These are phyloP conservation scores for Hyalella azteca DNA, from an alignment of 2,888 invertebrate genomes.

Conservation along the genomic window DNA sequence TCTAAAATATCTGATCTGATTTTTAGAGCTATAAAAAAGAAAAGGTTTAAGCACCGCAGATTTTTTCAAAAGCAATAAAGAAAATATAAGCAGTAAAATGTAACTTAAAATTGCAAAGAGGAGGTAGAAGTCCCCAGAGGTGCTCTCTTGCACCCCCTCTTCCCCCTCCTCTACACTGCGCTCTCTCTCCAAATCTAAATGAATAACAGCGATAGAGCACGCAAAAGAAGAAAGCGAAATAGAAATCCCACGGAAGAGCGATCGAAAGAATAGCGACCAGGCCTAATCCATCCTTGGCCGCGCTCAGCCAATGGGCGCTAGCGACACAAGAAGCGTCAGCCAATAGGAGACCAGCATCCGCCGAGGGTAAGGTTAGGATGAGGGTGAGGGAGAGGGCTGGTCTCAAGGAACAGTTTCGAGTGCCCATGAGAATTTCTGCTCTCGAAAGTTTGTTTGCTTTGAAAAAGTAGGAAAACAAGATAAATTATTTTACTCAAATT, in stretches of 20 bases:
- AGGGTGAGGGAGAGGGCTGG: background rate
- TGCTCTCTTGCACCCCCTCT: background rate
- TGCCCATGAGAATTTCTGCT: too few species aligned
- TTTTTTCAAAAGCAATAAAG: too few species aligned
- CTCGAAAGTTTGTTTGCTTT: too few species aligned
- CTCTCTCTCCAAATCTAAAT: constrained; percentile 18
- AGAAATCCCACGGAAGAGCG: constrained; percentile 32
- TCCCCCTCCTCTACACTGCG: background rate
- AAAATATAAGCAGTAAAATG: too few species aligned
- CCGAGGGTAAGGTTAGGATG: background rate
- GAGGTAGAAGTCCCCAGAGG: constrained; percentile 3
- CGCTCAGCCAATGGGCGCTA: constrained; percentile 25
- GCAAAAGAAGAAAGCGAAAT: constrained; percentile 31
- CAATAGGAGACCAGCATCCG: background rate
- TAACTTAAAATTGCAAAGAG: too few species aligned
- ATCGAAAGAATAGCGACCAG: constrained; percentile 33
- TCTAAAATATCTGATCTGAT: too few species aligned
- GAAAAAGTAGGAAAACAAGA: too few species aligned
- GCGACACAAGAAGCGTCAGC: constrained; percentile 1
- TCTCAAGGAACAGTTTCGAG: constrained; percentile 11
- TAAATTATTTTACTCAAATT: too few species aligned
- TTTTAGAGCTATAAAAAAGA: too few species aligned
- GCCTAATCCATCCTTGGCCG: constrained; percentile 35
- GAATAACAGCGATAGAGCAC: constrained; percentile 30
- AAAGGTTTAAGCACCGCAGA: too few species aligned